A percentile compares a stretch with the other conserved stretches of the same genome.
phyloP scores from a whole-genome alignment of 2,113 vertebrate species.

The Scalopus aquaticus region DNA sequence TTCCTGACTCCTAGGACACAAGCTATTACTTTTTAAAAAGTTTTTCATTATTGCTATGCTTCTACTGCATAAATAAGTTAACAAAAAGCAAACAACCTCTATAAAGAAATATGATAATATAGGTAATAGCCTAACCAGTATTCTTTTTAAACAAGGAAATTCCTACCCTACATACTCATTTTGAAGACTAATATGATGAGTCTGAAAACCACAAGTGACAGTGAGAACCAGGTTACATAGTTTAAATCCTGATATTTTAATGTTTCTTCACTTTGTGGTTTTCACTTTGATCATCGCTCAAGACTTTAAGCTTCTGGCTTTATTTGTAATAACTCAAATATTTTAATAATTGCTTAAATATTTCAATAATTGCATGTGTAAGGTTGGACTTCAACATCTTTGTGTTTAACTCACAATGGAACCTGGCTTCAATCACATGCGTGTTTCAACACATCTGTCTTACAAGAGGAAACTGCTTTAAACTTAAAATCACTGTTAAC shows the following conservation, averaged over 20 bases:
- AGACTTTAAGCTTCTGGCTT: conserved; percentile 18
- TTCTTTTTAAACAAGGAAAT: not conserved
- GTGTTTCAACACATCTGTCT: conserved; percentile 9
- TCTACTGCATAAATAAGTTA: not conserved
- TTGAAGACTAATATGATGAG: not conserved
- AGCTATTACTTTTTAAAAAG: not conserved
- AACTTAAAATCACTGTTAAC: not conserved
- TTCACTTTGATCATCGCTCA: not conserved
- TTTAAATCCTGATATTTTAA: not conserved
- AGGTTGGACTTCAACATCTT: not conserved
- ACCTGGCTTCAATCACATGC: not conserved
- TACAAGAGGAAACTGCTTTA: conserved; percentile 4
- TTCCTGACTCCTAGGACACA: not conserved
- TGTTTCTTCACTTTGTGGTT: not conserved
- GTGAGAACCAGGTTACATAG: not conserved
- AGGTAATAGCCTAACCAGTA: not conserved
- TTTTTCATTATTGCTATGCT: not conserved
- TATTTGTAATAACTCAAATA: not conserved
- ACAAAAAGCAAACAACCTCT: not conserved
- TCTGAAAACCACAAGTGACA: not conserved
- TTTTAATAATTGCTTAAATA: conserved; percentile 16
- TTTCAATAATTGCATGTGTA: not conserved
- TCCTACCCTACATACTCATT: not conserved
- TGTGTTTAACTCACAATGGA: not conserved
- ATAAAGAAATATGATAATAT: not conserved